Base-by-base conservation (phyloP, 2,888 invertebrate species). In the Drosophila prostipennis region DNA sequence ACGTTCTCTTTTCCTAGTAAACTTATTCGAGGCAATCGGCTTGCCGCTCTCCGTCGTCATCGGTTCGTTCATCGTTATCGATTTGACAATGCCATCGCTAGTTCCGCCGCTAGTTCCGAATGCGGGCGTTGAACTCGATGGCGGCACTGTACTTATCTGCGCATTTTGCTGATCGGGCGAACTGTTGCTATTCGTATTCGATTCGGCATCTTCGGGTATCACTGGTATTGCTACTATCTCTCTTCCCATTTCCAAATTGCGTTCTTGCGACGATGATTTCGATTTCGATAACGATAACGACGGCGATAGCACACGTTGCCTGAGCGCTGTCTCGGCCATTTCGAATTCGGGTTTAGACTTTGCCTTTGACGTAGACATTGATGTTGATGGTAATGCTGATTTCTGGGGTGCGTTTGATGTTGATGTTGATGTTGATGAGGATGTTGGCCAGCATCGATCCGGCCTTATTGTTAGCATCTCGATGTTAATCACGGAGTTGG, bases 1-100 rank as follows among this genome's bases (percentile, higher is more conserved):
- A 79, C 91, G 91, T 89, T 91, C 90, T 85, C 91, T 88, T 79
- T 91, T 91, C 76, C 91, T 90, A 74, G 91, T 91, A 84, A 90
- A 91, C 80, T 91, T 91, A 87, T 91, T 91, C 68, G 55, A 48
- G 55, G 70, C 56, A 16, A 55, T 54, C 37, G 68, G 45, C 16
- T 42, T 39, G 40, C 43, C 29, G 11, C 34, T 34, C 7, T 40
- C 42, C 51, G 49, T 56, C 19, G 69, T 19, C 55, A 76, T 69
- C 67, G 76, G 55, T 52, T 72, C 61, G 23, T 54, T 36, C 34
- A 34, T 73, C 52, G 79, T 65, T 46, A 54, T 60, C 56, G 70
- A 67, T 40, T 51, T 58, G 72, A 53, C 46, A 46, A 53, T 46
- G 46, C 65, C 42, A 72, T 61, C 48, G 55, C 43, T 48, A 40